Conservation (phyloP, 1,140 invertebrate genomes). For the Dinothrombium tinctorium region DNA sequence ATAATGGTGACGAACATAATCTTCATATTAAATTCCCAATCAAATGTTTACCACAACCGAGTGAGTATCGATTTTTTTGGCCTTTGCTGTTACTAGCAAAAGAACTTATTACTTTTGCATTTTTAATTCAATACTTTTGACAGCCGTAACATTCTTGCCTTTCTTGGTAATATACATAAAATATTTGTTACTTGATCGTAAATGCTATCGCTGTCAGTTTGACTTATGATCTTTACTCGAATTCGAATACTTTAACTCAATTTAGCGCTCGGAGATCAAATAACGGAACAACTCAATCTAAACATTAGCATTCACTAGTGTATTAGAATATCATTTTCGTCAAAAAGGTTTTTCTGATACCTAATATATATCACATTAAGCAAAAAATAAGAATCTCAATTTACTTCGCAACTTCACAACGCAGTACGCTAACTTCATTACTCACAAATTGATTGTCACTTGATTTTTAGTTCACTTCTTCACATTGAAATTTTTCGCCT, state of each 20-base stretch:
- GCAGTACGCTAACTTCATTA: no score
- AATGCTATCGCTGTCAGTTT: not conserved
- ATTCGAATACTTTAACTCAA: not conserved
- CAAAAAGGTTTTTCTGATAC: no score
- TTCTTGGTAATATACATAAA: conserved; percentile 3
- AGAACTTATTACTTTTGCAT: not conserved
- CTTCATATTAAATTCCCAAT: conserved; percentile 25
- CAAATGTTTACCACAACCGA: conserved; percentile 46
- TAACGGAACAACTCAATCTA: no score
- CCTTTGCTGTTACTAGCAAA: not conserved
- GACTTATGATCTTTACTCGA: not conserved
- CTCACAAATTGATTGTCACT: no score
- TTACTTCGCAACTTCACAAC: no score
- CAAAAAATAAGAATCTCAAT: no score
- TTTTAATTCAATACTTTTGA: not conserved
- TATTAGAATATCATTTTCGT: no score
- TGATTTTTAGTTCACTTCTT: not conserved
- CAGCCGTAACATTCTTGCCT: not conserved
- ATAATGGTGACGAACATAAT: conserved; percentile 16
- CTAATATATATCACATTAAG: no score
- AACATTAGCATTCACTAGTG: no score
- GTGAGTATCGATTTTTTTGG: no score
- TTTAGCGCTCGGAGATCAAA: no score
- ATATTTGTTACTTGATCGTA: not conserved
- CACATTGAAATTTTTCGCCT: not conserved